Conservation (phyloP, 1,140 invertebrate genomes). For the Dryas iulia region DNA sequence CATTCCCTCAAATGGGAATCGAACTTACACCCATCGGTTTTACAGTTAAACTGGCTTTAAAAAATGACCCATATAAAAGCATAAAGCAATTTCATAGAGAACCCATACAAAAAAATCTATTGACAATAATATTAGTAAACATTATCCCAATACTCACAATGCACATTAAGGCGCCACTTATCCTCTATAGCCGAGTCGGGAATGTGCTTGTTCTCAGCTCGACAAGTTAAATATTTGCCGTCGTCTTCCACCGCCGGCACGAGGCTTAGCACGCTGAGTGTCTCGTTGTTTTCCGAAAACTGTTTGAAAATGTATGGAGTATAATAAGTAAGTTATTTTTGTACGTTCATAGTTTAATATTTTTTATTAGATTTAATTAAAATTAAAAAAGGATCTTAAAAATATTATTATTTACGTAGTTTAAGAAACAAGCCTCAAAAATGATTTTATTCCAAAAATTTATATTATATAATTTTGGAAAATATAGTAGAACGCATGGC, state of each 20-base stretch:
- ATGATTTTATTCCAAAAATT: too few relatives aligned
- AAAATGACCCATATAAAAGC: not conserved
- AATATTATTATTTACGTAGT: too few relatives aligned
- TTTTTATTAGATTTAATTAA: too few relatives aligned
- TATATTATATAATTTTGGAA: too few relatives aligned
- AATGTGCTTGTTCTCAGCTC: conserved; percentile 92
- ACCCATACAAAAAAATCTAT: not conserved
- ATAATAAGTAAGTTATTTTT: too few relatives aligned
- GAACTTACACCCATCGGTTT: too few relatives aligned
- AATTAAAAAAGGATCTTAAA: too few relatives aligned
- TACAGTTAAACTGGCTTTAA: not conserved
- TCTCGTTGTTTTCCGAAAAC: conserved; percentile 92
- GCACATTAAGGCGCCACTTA: conserved; percentile 88
- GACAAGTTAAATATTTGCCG: conserved; percentile 92
- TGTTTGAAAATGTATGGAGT: conserved; percentile 60
- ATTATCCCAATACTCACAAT: conserved; percentile 83
- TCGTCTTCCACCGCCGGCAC: conserved; percentile 91
- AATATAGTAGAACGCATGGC: too few relatives aligned
- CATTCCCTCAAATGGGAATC: too few relatives aligned
- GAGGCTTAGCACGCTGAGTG: conserved; percentile 89
- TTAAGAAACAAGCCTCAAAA: too few relatives aligned
- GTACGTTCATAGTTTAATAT: too few relatives aligned
- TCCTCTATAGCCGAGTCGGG: conserved; percentile 90
- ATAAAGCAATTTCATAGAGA: too few relatives aligned
- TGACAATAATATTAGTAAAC: not conserved